Evolutionary conservation across 2,797 vertebrate species (phyloP).

Genomic region (Melanotaenia nigrans): DNA sequence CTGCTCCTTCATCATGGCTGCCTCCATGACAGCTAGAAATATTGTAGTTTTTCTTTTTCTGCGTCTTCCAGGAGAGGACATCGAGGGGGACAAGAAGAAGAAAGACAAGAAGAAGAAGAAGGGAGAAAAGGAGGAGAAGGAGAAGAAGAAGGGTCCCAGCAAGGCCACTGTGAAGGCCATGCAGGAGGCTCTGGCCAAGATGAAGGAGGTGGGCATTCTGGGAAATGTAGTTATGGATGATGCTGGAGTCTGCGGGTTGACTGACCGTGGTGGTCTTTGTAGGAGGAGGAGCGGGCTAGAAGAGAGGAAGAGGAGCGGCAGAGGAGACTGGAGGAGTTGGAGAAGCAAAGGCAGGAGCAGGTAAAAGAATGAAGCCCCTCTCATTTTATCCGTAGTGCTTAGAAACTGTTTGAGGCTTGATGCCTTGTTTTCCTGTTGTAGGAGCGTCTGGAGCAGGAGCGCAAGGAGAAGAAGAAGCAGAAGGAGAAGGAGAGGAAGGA

Average conservation of each 20-base stretch:
- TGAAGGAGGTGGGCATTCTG: slow-evolving; percentile 87
- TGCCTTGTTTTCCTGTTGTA: slow-evolving; percentile 46
- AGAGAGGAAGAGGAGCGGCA: slow-evolving; percentile 89
- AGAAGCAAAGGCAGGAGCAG: slow-evolving; percentile 92
- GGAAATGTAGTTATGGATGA: background rate
- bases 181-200: slow-evolving; percentile 95
- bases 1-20: too few species aligned
- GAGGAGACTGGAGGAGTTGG: slow-evolving; percentile 89
- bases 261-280: background rate
- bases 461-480: slow-evolving; percentile 96
- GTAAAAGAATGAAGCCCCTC: slow-evolving; percentile 66
- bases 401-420: background rate
- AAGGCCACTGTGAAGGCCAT: slow-evolving; percentile 97
- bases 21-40: too few species aligned
- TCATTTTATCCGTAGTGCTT: too few species aligned
- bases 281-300: slow-evolving; percentile 84
- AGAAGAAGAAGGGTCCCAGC: slow-evolving; percentile 98
- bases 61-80: slow-evolving; percentile 81
- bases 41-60: background rate
- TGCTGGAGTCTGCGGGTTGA: background rate
- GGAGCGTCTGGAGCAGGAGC: slow-evolving; percentile 95
- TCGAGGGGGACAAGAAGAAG: slow-evolving; percentile 94
- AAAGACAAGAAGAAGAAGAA: slow-evolving; percentile 93
- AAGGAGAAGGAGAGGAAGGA: slow-evolving; percentile 98
- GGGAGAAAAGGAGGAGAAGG: slow-evolving; percentile 87